These are phyloP conservation scores for Aricia artaxerxes DNA, from an alignment of 2,888 invertebrate genomes.

Conservation along the genomic window DNA sequence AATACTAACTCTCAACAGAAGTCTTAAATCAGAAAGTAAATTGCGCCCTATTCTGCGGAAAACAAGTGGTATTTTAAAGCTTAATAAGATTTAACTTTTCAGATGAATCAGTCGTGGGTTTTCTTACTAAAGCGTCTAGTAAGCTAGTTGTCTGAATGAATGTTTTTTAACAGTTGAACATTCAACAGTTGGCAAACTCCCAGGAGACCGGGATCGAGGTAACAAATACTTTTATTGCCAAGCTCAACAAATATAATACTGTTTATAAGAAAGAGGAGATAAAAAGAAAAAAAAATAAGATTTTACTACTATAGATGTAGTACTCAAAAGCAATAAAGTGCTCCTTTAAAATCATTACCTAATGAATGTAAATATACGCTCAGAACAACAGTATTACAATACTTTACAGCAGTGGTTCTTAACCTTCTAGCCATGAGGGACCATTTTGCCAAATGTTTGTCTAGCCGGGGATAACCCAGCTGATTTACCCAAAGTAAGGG, in stretches of 20 bases:
- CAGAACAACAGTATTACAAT: background rate
- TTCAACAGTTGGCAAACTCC: slow-evolving; percentile 13
- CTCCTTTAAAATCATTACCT: background rate
- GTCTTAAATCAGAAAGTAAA: background rate
- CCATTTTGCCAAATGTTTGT: no score
- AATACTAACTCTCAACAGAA: background rate
- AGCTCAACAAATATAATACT: background rate
- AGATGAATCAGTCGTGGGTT: slow-evolving; percentile 2
- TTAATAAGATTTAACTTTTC: background rate
- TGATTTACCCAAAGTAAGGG: no score
- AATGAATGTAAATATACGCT: no score
- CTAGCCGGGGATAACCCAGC: no score
- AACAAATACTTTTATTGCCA: slow-evolving; percentile 17
- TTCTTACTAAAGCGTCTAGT: background rate
- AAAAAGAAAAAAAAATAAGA: background rate
- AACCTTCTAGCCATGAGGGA: no score
- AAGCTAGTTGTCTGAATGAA: background rate
- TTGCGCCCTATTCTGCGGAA: background rate
- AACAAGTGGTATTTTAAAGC: background rate
- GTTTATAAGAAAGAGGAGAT: background rate
- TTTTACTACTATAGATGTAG: background rate
- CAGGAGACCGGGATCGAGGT: slow-evolving; percentile 17
- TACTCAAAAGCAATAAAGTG: background rate
- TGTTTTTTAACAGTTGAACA: background rate
- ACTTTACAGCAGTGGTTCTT: background rate